Conservation (phyloP, 2,113 vertebrate genomes). For the Pachycephala philippinensis region DNA sequence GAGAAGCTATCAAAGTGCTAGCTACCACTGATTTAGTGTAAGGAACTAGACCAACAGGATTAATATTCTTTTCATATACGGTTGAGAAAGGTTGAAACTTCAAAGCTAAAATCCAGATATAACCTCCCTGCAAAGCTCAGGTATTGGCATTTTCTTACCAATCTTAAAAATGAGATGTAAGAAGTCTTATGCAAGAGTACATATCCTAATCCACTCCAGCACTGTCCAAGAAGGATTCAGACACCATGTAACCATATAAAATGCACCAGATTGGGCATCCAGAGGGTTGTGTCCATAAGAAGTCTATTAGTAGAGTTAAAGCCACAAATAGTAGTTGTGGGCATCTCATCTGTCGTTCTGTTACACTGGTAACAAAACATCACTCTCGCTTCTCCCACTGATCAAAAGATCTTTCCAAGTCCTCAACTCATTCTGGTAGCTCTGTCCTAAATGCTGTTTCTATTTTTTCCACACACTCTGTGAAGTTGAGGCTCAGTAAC, state of each 20-base stretch:
- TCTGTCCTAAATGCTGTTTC: background rate
- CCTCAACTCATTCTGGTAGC: background rate
- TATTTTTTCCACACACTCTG: background rate
- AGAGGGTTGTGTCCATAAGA: background rate
- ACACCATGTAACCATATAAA: background rate
- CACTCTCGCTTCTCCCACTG: background rate
- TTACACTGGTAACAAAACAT: background rate
- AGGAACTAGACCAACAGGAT: background rate
- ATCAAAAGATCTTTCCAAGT: background rate
- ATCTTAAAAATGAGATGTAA: background rate
- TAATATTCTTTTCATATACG: background rate
- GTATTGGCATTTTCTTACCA: background rate
- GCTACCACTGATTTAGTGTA: constrained; percentile 1
- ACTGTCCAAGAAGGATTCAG: background rate
- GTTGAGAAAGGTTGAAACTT: background rate
- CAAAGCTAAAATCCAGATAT: constrained; percentile 14
- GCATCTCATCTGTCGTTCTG: background rate
- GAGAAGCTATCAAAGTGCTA: background rate
- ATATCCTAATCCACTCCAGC: background rate
- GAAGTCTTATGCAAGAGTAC: background rate
- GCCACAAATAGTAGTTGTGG: background rate
- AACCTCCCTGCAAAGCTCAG: background rate
- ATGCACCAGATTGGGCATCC: background rate
- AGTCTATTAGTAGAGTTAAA: background rate
- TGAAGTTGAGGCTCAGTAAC: background rate